Conservation (phyloP, 2,797 vertebrate species). For the Melanogrammus aeglefinus region DNA sequence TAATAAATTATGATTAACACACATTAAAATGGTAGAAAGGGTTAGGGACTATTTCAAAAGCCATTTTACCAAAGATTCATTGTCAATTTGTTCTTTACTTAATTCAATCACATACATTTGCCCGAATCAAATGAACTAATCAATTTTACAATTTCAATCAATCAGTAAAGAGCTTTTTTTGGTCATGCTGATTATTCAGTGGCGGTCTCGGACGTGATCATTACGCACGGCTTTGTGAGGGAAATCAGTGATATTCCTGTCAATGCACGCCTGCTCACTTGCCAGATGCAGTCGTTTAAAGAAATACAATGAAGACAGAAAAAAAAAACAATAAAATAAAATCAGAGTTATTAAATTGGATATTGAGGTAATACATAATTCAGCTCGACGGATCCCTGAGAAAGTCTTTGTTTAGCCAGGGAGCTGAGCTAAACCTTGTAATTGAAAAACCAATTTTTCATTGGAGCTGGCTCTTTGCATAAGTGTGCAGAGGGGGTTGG, state of each 20-base stretch:
- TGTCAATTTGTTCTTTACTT: slow-evolving; percentile 66
- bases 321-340: slow-evolving; percentile 75
- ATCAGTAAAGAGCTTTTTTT: slow-evolving; percentile 65
- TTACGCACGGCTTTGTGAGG: slow-evolving; percentile 70
- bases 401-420: slow-evolving; percentile 79
- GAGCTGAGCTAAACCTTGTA: slow-evolving; percentile 69
- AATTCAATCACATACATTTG: slow-evolving; percentile 72
- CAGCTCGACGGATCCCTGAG: slow-evolving; percentile 69
- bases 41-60: slow-evolving; percentile 60
- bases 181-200: slow-evolving; percentile 37
- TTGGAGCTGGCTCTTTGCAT: slow-evolving; percentile 66
- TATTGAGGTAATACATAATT: slow-evolving; percentile 78
- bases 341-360: slow-evolving; percentile 81
- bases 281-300: slow-evolving; percentile 66
- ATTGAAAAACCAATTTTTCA: slow-evolving; percentile 82
- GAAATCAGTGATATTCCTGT: slow-evolving; percentile 47
- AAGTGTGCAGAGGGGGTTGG: slow-evolving; percentile 44
- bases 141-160: slow-evolving; percentile 68
- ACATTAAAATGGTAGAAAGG: slow-evolving; percentile 62
- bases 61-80: slow-evolving; percentile 59
- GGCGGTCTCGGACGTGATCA: slow-evolving; percentile 51
- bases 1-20: slow-evolving; percentile 59
- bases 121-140: slow-evolving; percentile 62
- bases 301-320: slow-evolving; percentile 73
- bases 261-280: slow-evolving; percentile 48